These are phyloP conservation scores for Galeruca laticollis DNA, from an alignment of 2,888 invertebrate species.

Conservation along the genomic window DNA sequence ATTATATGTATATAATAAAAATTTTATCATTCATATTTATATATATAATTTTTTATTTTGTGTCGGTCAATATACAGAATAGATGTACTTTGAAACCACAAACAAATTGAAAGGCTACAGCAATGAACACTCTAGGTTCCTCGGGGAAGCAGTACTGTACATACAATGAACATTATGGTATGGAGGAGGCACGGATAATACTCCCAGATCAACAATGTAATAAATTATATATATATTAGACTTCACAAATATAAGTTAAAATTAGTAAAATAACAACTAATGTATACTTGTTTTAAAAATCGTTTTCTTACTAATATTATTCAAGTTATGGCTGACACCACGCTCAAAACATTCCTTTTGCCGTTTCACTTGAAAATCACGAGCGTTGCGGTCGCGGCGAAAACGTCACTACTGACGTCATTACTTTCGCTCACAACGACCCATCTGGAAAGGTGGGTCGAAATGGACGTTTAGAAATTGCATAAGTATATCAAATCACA, in stretches of 20 bases:
- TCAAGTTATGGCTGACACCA: no score
- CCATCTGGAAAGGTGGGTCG: no score
- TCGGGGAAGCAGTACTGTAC: slow-evolving; percentile 66
- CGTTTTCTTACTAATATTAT: no score
- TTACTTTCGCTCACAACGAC: no score
- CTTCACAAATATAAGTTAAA: background rate
- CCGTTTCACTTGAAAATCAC: no score
- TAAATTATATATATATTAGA: background rate
- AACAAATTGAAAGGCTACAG: slow-evolving; percentile 67
- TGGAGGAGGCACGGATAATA: slow-evolving; percentile 10
- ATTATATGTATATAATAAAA: slow-evolving; percentile 62
- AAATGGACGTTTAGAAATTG: no score
- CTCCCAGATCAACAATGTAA: background rate
- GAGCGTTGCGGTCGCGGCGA: no score
- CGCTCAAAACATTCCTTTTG: no score
- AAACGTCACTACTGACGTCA: no score
- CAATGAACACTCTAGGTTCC: slow-evolving; percentile 68
- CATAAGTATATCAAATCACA: no score
- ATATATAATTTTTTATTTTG: slow-evolving; percentile 61
- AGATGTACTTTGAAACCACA: slow-evolving; percentile 66
- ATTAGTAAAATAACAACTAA: background rate
- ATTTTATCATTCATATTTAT: slow-evolving; percentile 57
- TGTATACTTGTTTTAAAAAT: no score
- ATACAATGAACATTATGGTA: slow-evolving; percentile 45
- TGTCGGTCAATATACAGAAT: slow-evolving; percentile 67